Evolutionary conservation across 2,113 vertebrate species (phyloP).

Genomic region (Cryptotis parvus): DNA sequence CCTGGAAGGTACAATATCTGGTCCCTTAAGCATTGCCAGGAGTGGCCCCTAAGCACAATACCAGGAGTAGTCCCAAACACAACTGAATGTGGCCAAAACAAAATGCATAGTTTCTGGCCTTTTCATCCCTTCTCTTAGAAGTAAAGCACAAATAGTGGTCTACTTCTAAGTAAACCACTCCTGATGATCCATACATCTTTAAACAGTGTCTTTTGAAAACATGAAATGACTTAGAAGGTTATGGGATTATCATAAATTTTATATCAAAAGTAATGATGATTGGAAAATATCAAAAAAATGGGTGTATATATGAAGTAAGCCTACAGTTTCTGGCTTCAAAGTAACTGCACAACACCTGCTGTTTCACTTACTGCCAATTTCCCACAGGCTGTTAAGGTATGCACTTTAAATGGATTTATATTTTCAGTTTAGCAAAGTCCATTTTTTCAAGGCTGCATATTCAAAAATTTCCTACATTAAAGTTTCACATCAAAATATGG

Average conservation of each 20-base stretch:
- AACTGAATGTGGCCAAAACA: no score
- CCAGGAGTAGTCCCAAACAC: no score
- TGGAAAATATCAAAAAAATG: constrained; percentile 26
- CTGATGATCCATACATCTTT: background rate
- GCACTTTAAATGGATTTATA: background rate
- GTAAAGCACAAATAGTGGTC: background rate
- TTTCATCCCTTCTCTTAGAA: constrained; percentile 11
- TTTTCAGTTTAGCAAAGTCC: background rate
- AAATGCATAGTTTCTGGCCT: no score
- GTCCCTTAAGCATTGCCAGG: no score
- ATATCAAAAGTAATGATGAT: constrained; percentile 39
- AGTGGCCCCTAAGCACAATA: no score
- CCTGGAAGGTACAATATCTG: no score
- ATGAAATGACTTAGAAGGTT: background rate
- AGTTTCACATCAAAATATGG: no score
- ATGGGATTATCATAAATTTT: background rate
- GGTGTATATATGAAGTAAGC: background rate
- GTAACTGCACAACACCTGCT: background rate
- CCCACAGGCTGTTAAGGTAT: background rate
- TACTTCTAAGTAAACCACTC: no score
- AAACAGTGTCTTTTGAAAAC: constrained; percentile 5
- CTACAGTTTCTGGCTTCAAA: constrained; percentile 16
- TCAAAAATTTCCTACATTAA: background rate
- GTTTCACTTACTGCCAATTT: background rate
- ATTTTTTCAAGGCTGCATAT: background rate